These are phyloP conservation scores for Peromyscus attwateri DNA, from an alignment of 2,797 vertebrate genomes.

Conservation along the genomic window DNA sequence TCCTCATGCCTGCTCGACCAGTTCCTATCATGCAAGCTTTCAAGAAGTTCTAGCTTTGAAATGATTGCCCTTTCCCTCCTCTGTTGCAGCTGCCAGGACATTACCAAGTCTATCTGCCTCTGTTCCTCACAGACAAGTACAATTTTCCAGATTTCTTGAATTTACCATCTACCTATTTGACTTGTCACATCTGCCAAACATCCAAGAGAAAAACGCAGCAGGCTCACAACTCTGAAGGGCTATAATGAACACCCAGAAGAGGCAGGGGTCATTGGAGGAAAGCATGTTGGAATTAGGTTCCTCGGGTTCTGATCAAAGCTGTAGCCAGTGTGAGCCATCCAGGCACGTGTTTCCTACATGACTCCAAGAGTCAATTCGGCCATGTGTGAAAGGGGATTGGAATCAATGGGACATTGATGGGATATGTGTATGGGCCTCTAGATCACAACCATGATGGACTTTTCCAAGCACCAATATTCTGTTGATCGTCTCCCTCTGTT, in stretches of 20 bases:
- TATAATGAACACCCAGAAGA: not conserved
- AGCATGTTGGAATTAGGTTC: not conserved
- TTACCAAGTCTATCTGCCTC: not conserved
- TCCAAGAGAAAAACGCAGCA: not conserved
- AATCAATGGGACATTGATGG: rapidly evolving
- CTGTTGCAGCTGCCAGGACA: not conserved
- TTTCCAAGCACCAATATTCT: not conserved
- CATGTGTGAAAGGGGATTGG: not conserved
- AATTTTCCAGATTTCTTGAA: not conserved
- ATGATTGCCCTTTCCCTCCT: not conserved
- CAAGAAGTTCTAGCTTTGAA: not conserved
- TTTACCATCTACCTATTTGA: not conserved
- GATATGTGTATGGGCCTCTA: not conserved
- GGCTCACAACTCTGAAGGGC: rapidly evolving
- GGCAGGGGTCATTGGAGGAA: not conserved
- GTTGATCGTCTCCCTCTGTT: not conserved
- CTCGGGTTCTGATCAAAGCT: not conserved
- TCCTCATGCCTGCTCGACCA: not conserved
- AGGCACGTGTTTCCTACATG: not conserved
- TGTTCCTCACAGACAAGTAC: not conserved
- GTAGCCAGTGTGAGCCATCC: not conserved
- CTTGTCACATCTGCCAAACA: not conserved
- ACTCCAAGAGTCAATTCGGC: rapidly evolving
- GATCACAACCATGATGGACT: not conserved
- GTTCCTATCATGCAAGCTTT: no score